Evolutionary conservation across 2,113 vertebrate species (phyloP), one percentile per base, ranked within the genome.

Genomic region (Pteronura brasiliensis): DNA sequence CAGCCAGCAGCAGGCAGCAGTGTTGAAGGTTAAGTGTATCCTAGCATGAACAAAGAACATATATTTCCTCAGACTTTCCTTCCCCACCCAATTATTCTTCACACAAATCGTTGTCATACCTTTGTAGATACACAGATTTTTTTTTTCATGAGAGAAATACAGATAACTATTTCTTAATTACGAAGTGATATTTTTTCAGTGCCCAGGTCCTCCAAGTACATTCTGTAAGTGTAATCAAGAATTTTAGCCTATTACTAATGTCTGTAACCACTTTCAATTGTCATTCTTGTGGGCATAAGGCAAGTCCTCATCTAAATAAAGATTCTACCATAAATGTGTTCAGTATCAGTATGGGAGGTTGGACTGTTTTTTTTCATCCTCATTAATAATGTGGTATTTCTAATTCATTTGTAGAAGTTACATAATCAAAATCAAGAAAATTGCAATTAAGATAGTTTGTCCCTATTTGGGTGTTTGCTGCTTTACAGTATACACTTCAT

Each of bases 401-500:
- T 91, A 57, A 59, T 77, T 91, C 18, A 34, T 59, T 23, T 96
- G 96, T 69, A 79, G 49, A 34, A 96, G 6, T 90, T 93, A 39
- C 13, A 83, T 88, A 2, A 87, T 77, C 6, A 90, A 96, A 87
- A 95, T 69, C 7, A 57, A 55, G 42, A 47, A 31, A 76, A 21
- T 80, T 92, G 36, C 59, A 67, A 1, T 72, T 55, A 27, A 31
- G 79, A 79, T 69, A 82, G 3, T 79, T 97, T 94, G 31, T 90
- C 20, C 4, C 77, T 72, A n/a, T 95, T 92, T 29, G 86, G 44
- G 18, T 72, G 55, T 63, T 93, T 93, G 61, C 39, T 85, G 4
- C 49, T 84, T 29, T 97, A 34, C 17, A 96, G 74, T 44, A 79
- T 85, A 74, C 42, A 72, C 84, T 92, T 97, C 71, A 39, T 47